A percentile compares a stretch with the other conserved stretches of the same genome.
phyloP scores from a whole-genome alignment of 2,113 vertebrate species.

The Okapia johnstoni region DNA sequence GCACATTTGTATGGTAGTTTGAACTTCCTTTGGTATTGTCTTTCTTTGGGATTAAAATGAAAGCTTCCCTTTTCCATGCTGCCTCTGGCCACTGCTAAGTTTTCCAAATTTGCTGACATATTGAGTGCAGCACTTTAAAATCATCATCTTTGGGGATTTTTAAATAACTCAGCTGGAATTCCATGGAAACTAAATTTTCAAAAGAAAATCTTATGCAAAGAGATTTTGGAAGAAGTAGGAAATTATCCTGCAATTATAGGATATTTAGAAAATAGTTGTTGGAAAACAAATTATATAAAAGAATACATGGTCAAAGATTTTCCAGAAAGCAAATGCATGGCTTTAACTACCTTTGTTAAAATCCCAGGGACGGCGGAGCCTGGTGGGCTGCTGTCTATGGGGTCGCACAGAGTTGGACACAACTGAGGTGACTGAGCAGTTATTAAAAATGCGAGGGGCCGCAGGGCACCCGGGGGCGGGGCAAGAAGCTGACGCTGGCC shows the following conservation, averaged over 20 bases:
- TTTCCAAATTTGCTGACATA: background rate
- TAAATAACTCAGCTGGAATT: background rate
- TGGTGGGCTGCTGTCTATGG: too few relatives aligned
- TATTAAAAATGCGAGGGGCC: constrained; percentile 49
- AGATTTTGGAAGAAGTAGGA: background rate
- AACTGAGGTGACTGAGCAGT: too few relatives aligned
- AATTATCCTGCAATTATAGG: background rate
- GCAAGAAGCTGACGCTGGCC: constrained; percentile 91
- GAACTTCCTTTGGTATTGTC: background rate
- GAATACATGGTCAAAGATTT: background rate
- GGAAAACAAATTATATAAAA: background rate
- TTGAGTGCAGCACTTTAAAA: background rate
- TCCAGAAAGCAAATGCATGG: background rate
- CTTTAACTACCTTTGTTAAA: background rate
- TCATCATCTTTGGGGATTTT: background rate
- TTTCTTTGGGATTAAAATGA: background rate
- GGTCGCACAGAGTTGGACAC: too few relatives aligned
- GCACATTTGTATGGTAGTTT: background rate
- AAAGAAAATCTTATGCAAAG: background rate
- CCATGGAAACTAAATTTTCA: background rate
- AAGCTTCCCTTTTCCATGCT: background rate
- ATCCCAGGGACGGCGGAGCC: too few relatives aligned
- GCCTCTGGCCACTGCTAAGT: background rate
- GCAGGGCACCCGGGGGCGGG: constrained; percentile 83
- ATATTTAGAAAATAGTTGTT: background rate